phyloP scores from a whole-genome alignment of 2,888 invertebrate species.

The Latrodectus elegans region DNA sequence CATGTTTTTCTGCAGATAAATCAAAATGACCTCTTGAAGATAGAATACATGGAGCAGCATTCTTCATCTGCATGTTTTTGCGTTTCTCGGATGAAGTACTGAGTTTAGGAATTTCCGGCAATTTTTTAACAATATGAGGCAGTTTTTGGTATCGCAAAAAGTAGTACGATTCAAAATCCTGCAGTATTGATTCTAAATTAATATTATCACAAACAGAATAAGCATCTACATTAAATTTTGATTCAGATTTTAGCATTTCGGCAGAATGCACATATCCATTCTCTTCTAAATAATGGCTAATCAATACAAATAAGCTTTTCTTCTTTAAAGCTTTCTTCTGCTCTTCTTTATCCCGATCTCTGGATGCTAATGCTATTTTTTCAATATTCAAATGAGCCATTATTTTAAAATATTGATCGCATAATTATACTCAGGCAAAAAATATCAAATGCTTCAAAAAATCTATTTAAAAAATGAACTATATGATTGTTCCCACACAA shows the following conservation, averaged over 20 bases:
- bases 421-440: too few species aligned
- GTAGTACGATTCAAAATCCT: conserved; percentile 92
- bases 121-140: conserved; percentile 84
- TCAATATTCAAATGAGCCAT: conserved; percentile 61
- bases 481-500: too few species aligned
- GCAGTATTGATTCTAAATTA: conserved; percentile 88
- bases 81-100: neutral
- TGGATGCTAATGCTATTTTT: conserved; percentile 27
- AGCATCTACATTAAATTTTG: conserved; percentile 81
- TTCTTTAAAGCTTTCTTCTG: conserved; percentile 36
- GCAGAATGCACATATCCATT: conserved; percentile 80
- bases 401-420: too few species aligned
- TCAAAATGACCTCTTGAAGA: neutral
- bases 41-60: neutral
- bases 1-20: neutral
- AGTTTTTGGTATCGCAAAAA: conserved; percentile 88
- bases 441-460: too few species aligned
- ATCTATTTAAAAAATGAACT: too few species aligned
- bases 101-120: conserved; percentile 72
- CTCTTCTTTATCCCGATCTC: conserved; percentile 56
- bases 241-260: conserved; percentile 82
- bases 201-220: conserved; percentile 91
- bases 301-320: conserved; percentile 73
- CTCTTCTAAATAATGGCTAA: conserved; percentile 75
- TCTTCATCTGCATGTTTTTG: neutral